Evolutionary conservation across 2,113 vertebrate species (phyloP), one percentile per base, ranked within the genome.

Genomic region (Thomomys bottae): DNA sequence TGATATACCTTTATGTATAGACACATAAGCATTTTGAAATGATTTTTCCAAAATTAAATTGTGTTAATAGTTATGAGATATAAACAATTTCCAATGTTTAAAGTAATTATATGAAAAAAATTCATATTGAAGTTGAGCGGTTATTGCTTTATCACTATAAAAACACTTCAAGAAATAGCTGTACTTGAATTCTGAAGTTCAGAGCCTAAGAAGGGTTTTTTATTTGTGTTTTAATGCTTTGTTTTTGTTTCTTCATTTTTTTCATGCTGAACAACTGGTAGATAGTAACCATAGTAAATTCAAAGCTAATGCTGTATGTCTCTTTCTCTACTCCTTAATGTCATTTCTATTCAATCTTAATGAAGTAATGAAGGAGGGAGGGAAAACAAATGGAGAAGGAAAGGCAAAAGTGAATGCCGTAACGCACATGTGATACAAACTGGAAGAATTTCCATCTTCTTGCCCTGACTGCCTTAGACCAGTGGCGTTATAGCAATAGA

Each of bases 331-430:
- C 4, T 71, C 20, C 17, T 38, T 38, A 57, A 20, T 38, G 11
- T 89, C 28, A 59, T 40, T 5, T 32, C 6, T 57, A 8, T 6
- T 1, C 9, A 45, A 18, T 87, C 59, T 80, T 54, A 28, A 49
- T 0, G 32, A 87, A 82, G 86, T 17, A 68, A 45, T n/a, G 34
- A 34, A 66, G 6, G 23, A 7, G 54, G 2, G 18, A 83, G 4
- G 1, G 42, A 34, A 11, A 68, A 12, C 2, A 9, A 6, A 42
- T 2, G 1, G 4, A 0, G 1, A 20, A 40, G 14, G 8, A n/a
- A 54, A 2, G 1, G 1, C 5, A 57, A 6, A 63, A 11, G 36
- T 42, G 40, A 21, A 20, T 4, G 2, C 3, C 6, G 0, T 66
- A 11, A 21, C 10, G 17, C 20, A 40, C 24, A 3, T 49, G 3